Conservation (phyloP, 2,888 invertebrate species). For the Ganaspis brasiliensis region DNA sequence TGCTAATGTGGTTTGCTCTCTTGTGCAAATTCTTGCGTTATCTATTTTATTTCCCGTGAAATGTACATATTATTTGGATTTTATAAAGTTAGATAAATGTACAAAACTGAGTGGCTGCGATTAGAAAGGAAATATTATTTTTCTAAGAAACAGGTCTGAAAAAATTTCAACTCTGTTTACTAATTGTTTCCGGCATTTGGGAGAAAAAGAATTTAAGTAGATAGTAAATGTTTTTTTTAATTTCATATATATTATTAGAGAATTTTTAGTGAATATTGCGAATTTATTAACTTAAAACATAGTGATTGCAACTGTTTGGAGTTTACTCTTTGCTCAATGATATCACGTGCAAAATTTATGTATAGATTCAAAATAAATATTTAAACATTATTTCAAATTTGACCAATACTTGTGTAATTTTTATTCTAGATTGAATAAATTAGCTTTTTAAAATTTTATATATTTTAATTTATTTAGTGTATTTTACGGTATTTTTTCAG, state of each 20-base stretch:
- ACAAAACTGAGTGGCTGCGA: conserved; percentile 52
- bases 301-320: background rate
- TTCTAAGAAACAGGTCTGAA: background rate
- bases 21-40: conserved; percentile 46
- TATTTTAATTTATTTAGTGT: no score
- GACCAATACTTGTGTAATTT: background rate
- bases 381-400: background rate
- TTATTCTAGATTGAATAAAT: background rate
- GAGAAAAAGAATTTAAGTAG: background rate
- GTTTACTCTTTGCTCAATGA: conserved; percentile 1
- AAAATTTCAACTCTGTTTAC: background rate
- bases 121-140: conserved; percentile 27
- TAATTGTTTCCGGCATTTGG: conserved; percentile 7
- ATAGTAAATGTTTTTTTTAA: background rate
- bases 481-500: no score
- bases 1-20: conserved; percentile 43
- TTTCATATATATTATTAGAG: background rate
- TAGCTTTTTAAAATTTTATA: no score
- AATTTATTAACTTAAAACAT: background rate
- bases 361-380: background rate
- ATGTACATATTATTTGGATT: conserved; percentile 62
- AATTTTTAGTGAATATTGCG: background rate
- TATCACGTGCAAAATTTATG: conserved; percentile 1
- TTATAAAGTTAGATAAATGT: conserved; percentile 56
- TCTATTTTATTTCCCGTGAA: conserved; percentile 49